A percentile compares a stretch with the other conserved stretches of the same genome.
phyloP scores from a whole-genome alignment of 2,113 vertebrate genomes.

The Hemicordylus capensis region DNA sequence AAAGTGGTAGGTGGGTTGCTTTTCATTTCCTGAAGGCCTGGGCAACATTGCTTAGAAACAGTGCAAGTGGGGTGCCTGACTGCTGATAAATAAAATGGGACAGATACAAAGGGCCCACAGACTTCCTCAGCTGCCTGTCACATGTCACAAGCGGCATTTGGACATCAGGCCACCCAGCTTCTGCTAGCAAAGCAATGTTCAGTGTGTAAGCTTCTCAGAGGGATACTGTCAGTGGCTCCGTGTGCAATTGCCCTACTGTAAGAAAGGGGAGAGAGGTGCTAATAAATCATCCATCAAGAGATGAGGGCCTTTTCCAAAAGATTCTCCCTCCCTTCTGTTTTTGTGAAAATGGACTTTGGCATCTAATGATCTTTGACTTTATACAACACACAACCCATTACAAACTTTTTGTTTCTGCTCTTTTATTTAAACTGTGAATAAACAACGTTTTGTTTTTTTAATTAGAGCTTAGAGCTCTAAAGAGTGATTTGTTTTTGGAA shows the following conservation, averaged over 20 bases:
- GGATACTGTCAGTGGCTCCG: slow-evolving; percentile 47
- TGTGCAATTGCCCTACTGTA: slow-evolving; percentile 5
- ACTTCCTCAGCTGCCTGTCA: slow-evolving; percentile 42
- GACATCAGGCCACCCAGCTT: not conserved
- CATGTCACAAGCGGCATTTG: slow-evolving; percentile 1
- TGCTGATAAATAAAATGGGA: not conserved
- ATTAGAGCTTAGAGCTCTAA: no score
- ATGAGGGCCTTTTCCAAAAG: not conserved
- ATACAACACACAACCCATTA: not conserved
- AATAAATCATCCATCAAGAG: not conserved
- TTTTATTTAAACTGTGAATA: not conserved
- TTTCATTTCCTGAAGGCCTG: not conserved
- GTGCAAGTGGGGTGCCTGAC: not conserved
- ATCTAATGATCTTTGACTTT: not conserved
- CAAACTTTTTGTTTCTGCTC: not conserved
- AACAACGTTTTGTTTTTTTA: no score
- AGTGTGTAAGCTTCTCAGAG: slow-evolving; percentile 12
- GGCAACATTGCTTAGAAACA: slow-evolving; percentile 19
- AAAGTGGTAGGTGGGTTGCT: rapidly evolving
- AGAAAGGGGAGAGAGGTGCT: not conserved
- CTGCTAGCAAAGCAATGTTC: not conserved
- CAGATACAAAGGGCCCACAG: not conserved
- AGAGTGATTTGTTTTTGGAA: no score
- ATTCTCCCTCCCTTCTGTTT: not conserved
- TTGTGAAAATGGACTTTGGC: not conserved